Conservation (phyloP, 2,113 vertebrate genomes). For the Phoxinus phoxinus region DNA sequence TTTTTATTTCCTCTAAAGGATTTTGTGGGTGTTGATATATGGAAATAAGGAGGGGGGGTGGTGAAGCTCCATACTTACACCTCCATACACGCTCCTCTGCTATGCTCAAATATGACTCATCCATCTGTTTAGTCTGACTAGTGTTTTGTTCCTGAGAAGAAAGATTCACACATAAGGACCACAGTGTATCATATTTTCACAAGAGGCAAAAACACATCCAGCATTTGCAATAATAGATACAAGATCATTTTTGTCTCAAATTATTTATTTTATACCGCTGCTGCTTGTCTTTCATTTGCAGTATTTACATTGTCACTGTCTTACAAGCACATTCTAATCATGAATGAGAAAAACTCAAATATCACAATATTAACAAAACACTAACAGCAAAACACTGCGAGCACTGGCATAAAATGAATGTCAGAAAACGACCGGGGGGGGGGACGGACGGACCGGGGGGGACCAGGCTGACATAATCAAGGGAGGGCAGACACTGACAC, state of each 20-base stretch:
- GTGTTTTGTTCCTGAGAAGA: neutral
- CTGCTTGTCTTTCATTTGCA: conserved; percentile 70
- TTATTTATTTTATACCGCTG: conserved; percentile 48
- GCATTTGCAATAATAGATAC: neutral
- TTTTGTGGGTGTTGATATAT: conserved; percentile 23
- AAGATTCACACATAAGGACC: conserved; percentile 3
- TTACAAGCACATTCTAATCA: conserved; percentile 56
- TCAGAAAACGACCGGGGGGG: conserved; percentile 9
- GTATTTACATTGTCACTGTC: conserved; percentile 72
- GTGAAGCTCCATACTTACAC: neutral
- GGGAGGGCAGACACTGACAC: conserved; percentile 19
- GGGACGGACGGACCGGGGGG: neutral
- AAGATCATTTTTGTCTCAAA: conserved; percentile 44
- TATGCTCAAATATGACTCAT: conserved; percentile 18
- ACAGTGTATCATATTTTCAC: conserved; percentile 11
- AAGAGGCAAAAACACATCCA: conserved; percentile 2
- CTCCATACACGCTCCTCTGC: conserved; percentile 16
- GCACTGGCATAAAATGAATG: conserved; percentile 44
- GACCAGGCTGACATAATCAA: conserved; percentile 48
- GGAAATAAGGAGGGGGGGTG: neutral
- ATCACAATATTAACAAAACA: conserved; percentile 65
- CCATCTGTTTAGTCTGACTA: conserved; percentile 11
- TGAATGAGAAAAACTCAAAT: conserved; percentile 53
- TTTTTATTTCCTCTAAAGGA: neutral
- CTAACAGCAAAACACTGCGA: conserved; percentile 61